Percentiles rank a stretch among this genome's conserved stretches.
Conservation (phyloP, 2,888 invertebrate species). For the Drosophila merina region DNA sequence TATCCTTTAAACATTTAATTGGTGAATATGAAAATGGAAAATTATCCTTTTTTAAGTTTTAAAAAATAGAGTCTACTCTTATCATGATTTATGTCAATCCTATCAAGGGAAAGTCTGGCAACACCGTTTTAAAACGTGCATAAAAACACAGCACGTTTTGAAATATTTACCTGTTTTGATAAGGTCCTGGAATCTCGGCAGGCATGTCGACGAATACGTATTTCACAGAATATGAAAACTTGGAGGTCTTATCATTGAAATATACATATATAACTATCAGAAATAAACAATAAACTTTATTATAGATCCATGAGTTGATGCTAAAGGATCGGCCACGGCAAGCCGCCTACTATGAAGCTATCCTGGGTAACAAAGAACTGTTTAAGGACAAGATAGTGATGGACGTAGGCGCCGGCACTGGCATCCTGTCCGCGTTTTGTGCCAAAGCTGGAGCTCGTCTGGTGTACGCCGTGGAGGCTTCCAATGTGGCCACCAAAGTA, state of each 20-base stretch:
- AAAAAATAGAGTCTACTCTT: no score
- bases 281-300: constrained; percentile 39
- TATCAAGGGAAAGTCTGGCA: background rate
- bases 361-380: constrained; percentile 87
- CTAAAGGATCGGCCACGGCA: constrained; percentile 90
- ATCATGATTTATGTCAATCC: background rate
- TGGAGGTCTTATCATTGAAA: constrained; percentile 86
- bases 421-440: constrained; percentile 95
- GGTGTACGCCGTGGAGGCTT: constrained; percentile 94
- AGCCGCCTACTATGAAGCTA: constrained; percentile 91
- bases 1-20: no score
- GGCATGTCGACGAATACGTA: constrained; percentile 84
- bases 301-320: constrained; percentile 92
- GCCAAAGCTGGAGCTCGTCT: constrained; percentile 94
- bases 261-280: background rate
- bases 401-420: constrained; percentile 94
- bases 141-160: constrained; percentile 28
- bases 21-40: no score
- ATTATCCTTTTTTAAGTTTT: no score
- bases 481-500: constrained; percentile 87
- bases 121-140: background rate
- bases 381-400: constrained; percentile 92
- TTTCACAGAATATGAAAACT: constrained; percentile 89
- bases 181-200: constrained; percentile 21
- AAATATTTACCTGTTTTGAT: constrained; percentile 11